Conservation (phyloP, 2,797 vertebrate genomes). For the Myotis findleyi region DNA sequence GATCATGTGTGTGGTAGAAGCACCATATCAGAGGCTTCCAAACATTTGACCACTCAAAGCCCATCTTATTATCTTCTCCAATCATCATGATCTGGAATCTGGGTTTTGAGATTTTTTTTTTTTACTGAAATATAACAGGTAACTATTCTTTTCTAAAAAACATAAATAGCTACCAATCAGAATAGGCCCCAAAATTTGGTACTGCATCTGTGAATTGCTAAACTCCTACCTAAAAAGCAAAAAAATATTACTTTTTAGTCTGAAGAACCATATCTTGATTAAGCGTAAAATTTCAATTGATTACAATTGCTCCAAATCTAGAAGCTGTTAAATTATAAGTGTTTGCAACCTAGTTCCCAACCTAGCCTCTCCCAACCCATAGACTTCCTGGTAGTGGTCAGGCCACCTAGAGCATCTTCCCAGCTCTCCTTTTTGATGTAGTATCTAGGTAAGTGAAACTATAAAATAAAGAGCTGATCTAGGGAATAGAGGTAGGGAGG, state of each 20-base stretch:
- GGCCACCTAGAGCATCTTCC: background rate
- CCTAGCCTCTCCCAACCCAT: background rate
- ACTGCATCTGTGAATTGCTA: conserved; percentile 46
- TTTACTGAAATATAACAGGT: background rate
- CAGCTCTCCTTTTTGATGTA: background rate
- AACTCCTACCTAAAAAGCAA: background rate
- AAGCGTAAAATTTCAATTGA: background rate
- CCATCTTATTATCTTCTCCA: background rate
- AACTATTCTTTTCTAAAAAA: background rate
- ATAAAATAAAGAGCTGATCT: conserved; percentile 9
- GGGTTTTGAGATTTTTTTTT: background rate
- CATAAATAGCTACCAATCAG: background rate
- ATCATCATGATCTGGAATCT: background rate
- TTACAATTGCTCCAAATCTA: conserved; percentile 30
- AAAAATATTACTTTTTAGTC: background rate
- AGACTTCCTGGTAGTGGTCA: background rate
- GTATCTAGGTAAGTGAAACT: background rate
- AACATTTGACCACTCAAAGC: background rate
- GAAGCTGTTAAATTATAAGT: background rate
- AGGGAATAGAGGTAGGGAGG: background rate
- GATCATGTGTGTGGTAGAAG: background rate
- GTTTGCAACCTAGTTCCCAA: background rate
- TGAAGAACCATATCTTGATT: conserved; percentile 1
- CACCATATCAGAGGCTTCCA: conserved; percentile 1
- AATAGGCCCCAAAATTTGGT: background rate